phyloP scores from a whole-genome alignment of 2,113 vertebrate species.

The Pluvianellus socialis region DNA sequence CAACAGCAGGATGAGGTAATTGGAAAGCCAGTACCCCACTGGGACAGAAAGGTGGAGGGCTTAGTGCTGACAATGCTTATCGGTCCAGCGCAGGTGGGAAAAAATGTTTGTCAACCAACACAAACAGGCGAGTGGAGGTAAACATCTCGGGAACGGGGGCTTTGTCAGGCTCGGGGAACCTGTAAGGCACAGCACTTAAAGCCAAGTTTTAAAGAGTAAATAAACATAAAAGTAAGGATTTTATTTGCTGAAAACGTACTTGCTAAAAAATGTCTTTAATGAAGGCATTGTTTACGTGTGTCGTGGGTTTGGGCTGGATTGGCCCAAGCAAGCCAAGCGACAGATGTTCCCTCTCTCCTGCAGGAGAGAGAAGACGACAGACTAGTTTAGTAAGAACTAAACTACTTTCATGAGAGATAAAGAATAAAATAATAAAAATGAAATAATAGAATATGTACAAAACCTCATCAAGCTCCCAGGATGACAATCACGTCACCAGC shows the following conservation, averaged over 20 bases:
- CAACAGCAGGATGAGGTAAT: slow-evolving; percentile 3
- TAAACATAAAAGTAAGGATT: neutral
- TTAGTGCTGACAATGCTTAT: neutral
- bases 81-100: neutral
- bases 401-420: no score
- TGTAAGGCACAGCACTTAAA: neutral
- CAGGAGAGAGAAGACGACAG: no score
- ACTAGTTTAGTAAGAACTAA: no score
- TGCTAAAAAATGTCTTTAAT: neutral
- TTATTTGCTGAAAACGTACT: neutral
- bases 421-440: no score
- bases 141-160: neutral
- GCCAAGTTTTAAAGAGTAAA: neutral
- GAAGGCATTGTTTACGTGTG: neutral
- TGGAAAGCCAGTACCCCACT: neutral
- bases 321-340: no score
- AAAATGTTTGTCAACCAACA: neutral
- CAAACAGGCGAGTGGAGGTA: neutral
- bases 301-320: no score
- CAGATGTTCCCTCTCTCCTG: no score
- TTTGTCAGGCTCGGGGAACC: neutral
- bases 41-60: neutral
- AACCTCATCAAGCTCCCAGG: no score
- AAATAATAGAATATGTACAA: no score
- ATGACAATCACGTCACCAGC: no score